Conservation (phyloP, 2,113 vertebrate species). For the Odontesthes bonariensis region DNA sequence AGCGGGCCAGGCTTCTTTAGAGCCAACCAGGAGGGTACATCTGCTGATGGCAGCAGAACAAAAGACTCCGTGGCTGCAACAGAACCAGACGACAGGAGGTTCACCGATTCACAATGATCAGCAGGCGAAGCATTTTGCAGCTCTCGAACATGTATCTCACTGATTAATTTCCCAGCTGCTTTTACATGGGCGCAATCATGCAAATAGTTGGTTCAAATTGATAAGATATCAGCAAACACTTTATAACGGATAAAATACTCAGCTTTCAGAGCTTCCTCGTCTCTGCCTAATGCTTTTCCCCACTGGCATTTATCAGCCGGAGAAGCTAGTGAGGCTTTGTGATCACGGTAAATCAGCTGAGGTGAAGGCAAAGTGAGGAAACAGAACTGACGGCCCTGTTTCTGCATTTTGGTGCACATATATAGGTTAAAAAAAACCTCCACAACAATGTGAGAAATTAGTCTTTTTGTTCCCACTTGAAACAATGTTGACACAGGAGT, state of each 20-base stretch:
- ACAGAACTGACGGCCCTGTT: background rate
- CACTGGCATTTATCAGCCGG: background rate
- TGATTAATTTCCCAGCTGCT: constrained; percentile 12
- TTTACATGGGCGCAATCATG: constrained; percentile 1
- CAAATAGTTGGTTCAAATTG: constrained; percentile 7
- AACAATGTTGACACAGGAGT: background rate
- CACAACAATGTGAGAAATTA: too few relatives aligned
- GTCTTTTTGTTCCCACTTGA: background rate
- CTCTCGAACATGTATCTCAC: constrained; percentile 44
- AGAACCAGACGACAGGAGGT: too few relatives aligned
- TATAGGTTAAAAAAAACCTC: too few relatives aligned
- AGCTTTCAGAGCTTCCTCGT: background rate
- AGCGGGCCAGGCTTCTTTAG: constrained; percentile 29
- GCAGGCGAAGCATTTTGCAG: constrained; percentile 47
- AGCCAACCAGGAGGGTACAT: constrained; percentile 49
- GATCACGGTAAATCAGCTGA: background rate
- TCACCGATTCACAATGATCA: constrained; percentile 46
- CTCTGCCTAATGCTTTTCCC: too few relatives aligned
- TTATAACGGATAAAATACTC: background rate
- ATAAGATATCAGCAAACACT: constrained; percentile 1
- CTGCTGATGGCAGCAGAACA: constrained; percentile 75
- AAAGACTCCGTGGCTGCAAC: too few relatives aligned
- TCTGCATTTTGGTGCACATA: background rate
- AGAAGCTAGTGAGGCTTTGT: background rate
- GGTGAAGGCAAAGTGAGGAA: background rate